A percentile compares a stretch with the other conserved stretches of the same genome.
These are phyloP conservation scores for Aphidius gifuensis DNA, from an alignment of 1,140 invertebrate genomes.

Conservation along the genomic window DNA sequence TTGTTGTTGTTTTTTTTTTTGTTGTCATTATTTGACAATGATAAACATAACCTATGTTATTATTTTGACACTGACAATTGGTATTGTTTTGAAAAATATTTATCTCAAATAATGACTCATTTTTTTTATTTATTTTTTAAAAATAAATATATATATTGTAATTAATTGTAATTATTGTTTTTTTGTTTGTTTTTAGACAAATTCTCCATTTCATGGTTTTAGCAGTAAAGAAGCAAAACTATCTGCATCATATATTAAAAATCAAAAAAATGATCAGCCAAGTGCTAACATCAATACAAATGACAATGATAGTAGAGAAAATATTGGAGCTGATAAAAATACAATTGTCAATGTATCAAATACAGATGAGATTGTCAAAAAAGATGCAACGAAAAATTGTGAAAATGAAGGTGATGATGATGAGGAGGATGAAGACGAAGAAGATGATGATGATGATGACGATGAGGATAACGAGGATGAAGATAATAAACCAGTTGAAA, in stretches of 20 bases:
- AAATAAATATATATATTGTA: too few relatives aligned
- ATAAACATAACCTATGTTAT: too few relatives aligned
- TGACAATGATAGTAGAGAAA: slow-evolving; percentile 28
- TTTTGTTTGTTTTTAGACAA: slow-evolving; percentile 38
- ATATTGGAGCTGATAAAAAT: slow-evolving; percentile 19
- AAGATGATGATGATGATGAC: not conserved
- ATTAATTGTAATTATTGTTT: not conserved
- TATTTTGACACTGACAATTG: too few relatives aligned
- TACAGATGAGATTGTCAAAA: not conserved
- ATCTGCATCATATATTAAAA: slow-evolving; percentile 41
- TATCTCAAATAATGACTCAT: too few relatives aligned
- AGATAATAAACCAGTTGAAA: slow-evolving; percentile 30
- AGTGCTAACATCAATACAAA: slow-evolving; percentile 24
- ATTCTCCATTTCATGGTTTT: slow-evolving; percentile 52
- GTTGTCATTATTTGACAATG: too few relatives aligned
- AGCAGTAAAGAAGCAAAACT: slow-evolving; percentile 48
- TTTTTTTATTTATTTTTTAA: too few relatives aligned
- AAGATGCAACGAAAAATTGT: too few relatives aligned
- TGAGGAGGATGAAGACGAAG: too few relatives aligned
- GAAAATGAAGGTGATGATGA: too few relatives aligned
- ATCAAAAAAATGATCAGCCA: slow-evolving; percentile 22
- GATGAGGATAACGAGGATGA: slow-evolving; percentile 26
- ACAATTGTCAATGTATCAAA: not conserved
- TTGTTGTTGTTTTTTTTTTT: too few relatives aligned
- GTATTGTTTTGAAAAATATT: too few relatives aligned